Base-by-base conservation (phyloP, 2,797 vertebrate species). In the Chiloscyllium punctatum region DNA sequence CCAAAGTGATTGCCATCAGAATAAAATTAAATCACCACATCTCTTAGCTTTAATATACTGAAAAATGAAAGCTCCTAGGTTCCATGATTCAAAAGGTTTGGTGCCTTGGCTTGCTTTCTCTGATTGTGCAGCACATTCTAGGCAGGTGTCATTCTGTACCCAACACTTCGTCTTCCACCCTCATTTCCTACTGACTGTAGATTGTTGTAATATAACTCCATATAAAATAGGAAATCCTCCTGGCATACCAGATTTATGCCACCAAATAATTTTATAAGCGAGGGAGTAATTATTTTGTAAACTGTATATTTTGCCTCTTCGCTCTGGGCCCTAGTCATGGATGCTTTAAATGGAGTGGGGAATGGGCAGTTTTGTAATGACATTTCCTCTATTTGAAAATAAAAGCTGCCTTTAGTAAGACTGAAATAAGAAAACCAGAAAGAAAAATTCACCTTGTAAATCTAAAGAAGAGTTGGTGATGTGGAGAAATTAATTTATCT, bases 131-230 rank as follows among this genome's bases (percentile, higher is more conserved):
- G 79, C 37, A 3, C 21, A 48, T 48, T 48, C 37, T 23, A 37
- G 79, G 79, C 18, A 7, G 21, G 21, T 84, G 82, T 48, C 48
- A 48, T 42, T 16, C 96, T 96, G 84, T 96, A 95, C 96, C 96
- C 96, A 96, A 91, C 96, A 96, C 96, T 42, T 96, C 95, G 96
- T 96, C 96, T 57, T 96, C 96, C 92, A 96, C 97, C 96, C 96
- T 21, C 68, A 69, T 18, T 23, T 16, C 30, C 88, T 30, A 48
- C 42, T 84, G 18, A 25, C 42, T 79, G 11, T 48, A 48, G 37
- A 84, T 21, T 48, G 42, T 18, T 7, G 18, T 21, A 25, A 23
- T 25, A 84, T 42, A 84, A 48, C 82, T 42, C 79, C 48, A 18
- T 42, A 21, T 84, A 37, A 48, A 84, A 37, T 48, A 84, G 18